These are phyloP conservation scores for Tetranychus piercei DNA, from an alignment of 2,888 invertebrate species.

Conservation along the genomic window DNA sequence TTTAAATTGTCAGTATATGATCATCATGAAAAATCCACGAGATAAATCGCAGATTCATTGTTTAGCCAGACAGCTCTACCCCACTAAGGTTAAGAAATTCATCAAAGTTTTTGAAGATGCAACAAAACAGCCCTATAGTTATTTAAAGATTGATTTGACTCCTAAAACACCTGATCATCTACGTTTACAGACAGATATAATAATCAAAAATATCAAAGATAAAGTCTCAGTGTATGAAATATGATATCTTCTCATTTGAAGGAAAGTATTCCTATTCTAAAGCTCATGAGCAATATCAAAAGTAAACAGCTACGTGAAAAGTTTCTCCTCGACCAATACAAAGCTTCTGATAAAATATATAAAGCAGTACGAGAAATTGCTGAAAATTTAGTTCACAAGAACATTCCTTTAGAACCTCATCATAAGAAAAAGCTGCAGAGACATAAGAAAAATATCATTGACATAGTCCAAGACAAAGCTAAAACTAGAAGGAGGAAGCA, in stretches of 20 bases:
- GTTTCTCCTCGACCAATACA: not conserved
- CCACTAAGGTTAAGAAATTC: conserved; percentile 8
- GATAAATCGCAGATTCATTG: not conserved
- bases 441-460: not conserved
- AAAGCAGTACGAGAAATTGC: conserved; percentile 14
- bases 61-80: conserved; percentile 11
- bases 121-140: conserved; percentile 14
- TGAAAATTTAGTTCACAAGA: conserved; percentile 7
- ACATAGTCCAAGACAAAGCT: not conserved
- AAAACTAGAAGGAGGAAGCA: not conserved
- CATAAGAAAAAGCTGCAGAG: not conserved
- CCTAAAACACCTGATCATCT: not conserved
- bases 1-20: conserved; percentile 11
- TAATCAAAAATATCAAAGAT: not conserved
- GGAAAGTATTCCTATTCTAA: not conserved
- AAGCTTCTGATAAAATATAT: not conserved
- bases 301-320: not conserved
- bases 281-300: not conserved
- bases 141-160: conserved; percentile 16
- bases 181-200: not conserved
- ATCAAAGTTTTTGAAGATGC: conserved; percentile 15
- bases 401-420: not conserved
- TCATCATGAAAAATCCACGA: not conserved
- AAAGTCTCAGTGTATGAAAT: conserved; percentile 11
- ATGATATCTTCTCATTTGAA: not conserved